phyloP scores from a whole-genome alignment of 1,140 invertebrate genomes.

The Drosophila tristis region DNA sequence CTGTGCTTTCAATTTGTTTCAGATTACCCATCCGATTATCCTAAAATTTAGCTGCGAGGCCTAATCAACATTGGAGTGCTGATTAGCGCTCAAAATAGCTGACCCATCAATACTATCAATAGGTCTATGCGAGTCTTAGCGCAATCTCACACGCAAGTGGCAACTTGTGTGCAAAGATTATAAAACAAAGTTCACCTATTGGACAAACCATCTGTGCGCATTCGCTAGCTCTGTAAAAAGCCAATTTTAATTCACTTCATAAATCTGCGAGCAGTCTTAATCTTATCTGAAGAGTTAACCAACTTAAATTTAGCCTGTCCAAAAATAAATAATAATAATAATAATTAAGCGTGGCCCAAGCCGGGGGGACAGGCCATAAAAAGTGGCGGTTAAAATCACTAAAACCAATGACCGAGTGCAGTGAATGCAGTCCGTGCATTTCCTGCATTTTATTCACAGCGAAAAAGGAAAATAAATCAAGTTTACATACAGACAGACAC shows the following conservation, averaged over 20 bases:
- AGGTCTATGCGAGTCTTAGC: too few species aligned
- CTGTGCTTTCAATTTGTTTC: too few species aligned
- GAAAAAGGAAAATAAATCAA: conserved; percentile 48
- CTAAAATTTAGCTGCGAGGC: too few species aligned
- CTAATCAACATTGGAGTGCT: too few species aligned
- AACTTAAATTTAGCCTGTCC: conserved; percentile 16
- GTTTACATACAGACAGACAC: conserved; percentile 23
- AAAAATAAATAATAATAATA: conserved; percentile 20
- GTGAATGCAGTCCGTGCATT: conserved; percentile 27
- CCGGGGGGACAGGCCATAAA: conserved; percentile 18
- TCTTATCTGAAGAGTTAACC: conserved; percentile 19
- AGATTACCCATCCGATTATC: too few species aligned
- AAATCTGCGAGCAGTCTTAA: conserved; percentile 8
- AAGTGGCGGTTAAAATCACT: conserved; percentile 6
- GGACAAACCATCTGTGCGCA: too few species aligned
- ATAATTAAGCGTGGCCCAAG: conserved; percentile 5
- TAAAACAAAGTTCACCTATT: too few species aligned
- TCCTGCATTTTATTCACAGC: conserved; percentile 30
- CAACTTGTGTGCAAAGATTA: too few species aligned
- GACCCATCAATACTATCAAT: too few species aligned
- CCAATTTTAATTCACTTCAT: neutral
- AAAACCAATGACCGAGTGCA: conserved; percentile 14
- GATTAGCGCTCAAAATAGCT: too few species aligned
- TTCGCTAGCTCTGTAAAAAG: conserved; percentile 6
- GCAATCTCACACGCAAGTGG: too few species aligned